Base-by-base conservation (phyloP, 2,888 invertebrate genomes). In the Acleris cristana region DNA sequence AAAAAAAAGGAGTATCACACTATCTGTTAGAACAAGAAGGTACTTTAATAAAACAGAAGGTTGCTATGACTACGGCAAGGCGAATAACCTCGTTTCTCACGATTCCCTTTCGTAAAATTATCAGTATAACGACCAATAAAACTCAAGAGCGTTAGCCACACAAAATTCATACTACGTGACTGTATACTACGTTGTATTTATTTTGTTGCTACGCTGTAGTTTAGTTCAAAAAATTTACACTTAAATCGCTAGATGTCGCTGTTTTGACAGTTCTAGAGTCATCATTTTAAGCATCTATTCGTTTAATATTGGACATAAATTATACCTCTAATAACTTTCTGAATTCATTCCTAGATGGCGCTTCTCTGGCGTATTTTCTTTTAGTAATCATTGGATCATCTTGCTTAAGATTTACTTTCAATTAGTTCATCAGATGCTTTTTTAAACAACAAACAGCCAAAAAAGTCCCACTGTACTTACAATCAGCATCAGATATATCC, bases 81-180 rank as follows among this genome's bases (percentile, higher is more conserved):
- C 72, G 77, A 74, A 70, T 75, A 71, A 74, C 76, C 77, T 71
- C 74, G 70, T 72, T 72, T 74, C 77, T 75, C 77, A 73, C 76
- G 74, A 76, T 74, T 74, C 72, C 73, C 79, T 78, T 75, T 77
- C 79, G 82, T 83, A 85, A 86, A 87, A 81, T 76, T 77, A 85
- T 85, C 82, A 84, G 78, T 76, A 79, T 84, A 87, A 86, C 83
- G 82, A 82, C 80, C 84, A 79, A 87, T 88, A 86, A 88, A 86
- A 85, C 74, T 82, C 83, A 81, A 86, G 85, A 82, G 76, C 81
- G 80, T 77, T 80, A 77, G 77, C 81, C 80, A 80, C 80, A 86
- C 81, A 79, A 81, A 60, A 80, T 79, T 78, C 75, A 78, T 72
- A 65, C 71, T 74, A 78, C 77, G 76, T 77, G 78, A 72, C 69